Conservation (phyloP, 2,888 invertebrate genomes). For the Psylliodes chrysocephalus region DNA sequence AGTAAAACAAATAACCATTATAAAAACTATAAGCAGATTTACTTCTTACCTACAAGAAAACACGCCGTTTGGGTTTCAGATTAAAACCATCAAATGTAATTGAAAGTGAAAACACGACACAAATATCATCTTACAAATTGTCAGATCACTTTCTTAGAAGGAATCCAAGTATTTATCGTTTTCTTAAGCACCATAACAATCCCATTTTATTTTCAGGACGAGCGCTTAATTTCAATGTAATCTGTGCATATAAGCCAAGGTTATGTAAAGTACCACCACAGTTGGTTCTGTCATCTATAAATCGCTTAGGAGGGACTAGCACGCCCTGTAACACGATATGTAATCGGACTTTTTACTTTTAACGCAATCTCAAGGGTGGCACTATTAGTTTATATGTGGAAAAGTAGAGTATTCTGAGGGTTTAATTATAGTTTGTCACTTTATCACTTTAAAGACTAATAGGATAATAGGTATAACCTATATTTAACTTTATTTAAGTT, state of each 20-base stretch:
- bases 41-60: not conserved
- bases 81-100: slow-evolving; percentile 7
- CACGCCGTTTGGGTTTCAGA: slow-evolving; percentile 6
- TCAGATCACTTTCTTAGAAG: slow-evolving; percentile 15
- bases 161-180: slow-evolving; percentile 23
- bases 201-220: slow-evolving; percentile 19
- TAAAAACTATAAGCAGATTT: slow-evolving; percentile 7
- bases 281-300: slow-evolving; percentile 11
- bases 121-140: slow-evolving; percentile 25
- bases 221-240: slow-evolving; percentile 20
- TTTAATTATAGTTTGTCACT: too few relatives aligned
- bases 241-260: slow-evolving; percentile 24
- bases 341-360: slow-evolving; percentile 2
- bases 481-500: too few relatives aligned
- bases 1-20: not conserved
- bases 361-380: slow-evolving; percentile 12
- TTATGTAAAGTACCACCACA: slow-evolving; percentile 15
- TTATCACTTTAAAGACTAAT: too few relatives aligned
- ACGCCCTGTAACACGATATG: slow-evolving; percentile 16
- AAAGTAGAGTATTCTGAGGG: too few relatives aligned
- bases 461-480: too few relatives aligned
- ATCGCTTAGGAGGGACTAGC: slow-evolving; percentile 8
- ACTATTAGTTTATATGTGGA: not conserved
- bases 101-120: slow-evolving; percentile 29
- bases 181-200: slow-evolving; percentile 19